phyloP scores from a whole-genome alignment of 2,113 vertebrate genomes.

The Montifringilla adamsi region DNA sequence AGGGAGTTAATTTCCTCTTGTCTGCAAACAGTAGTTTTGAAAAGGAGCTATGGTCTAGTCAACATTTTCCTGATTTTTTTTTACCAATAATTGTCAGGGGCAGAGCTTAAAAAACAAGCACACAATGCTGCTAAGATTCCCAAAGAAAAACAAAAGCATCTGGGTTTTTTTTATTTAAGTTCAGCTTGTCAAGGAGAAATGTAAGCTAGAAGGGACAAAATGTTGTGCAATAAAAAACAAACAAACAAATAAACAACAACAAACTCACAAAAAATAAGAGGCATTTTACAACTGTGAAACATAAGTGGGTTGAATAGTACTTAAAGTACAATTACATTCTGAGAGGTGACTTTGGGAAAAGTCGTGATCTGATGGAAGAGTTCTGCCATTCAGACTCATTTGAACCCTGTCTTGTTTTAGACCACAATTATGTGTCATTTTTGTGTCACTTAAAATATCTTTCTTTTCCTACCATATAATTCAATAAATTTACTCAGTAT shows the following conservation, averaged over 20 bases:
- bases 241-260: not conserved
- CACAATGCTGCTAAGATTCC: not conserved
- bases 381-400: not conserved
- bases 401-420: not conserved
- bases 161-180: not conserved
- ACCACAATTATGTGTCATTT: not conserved
- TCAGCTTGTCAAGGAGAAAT: not conserved
- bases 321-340: not conserved
- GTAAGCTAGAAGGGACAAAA: not conserved
- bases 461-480: not conserved
- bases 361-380: not conserved
- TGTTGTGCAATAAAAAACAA: not conserved
- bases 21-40: not conserved
- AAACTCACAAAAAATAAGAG: not conserved
- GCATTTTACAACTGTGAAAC: not conserved
- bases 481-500: not conserved
- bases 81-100: not conserved
- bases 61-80: not conserved
- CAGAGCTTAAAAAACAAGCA: not conserved
- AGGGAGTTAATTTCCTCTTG: not conserved
- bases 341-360: not conserved
- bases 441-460: not conserved
- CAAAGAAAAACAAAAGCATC: not conserved
- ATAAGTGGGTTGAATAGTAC: not conserved
- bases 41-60: not conserved